phyloP scores from a whole-genome alignment of 2,113 vertebrate genomes.

The Petroica traversi region DNA sequence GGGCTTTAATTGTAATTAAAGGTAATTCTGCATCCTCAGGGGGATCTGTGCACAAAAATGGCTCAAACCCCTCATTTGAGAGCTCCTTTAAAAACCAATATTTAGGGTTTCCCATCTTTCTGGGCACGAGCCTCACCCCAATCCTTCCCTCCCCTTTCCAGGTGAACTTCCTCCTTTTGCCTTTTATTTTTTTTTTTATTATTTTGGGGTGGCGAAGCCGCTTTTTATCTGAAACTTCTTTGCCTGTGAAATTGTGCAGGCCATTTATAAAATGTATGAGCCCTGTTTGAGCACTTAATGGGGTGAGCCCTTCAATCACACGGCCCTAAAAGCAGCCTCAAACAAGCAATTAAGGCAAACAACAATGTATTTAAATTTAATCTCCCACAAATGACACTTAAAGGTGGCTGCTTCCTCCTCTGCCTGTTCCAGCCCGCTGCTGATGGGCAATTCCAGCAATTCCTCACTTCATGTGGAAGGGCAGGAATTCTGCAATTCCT shows the following conservation, averaged over 20 bases:
- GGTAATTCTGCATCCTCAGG: neutral
- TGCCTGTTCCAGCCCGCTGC: conserved; percentile 54
- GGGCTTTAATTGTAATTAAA: neutral
- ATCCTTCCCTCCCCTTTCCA: too few species aligned
- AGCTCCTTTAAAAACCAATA: neutral
- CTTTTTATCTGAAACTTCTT: conserved; percentile 45
- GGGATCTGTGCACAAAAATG: neutral
- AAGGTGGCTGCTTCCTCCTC: conserved; percentile 54
- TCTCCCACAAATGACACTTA: conserved; percentile 55
- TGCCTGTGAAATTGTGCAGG: conserved; percentile 59
- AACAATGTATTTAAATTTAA: conserved; percentile 63
- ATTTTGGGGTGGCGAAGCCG: neutral
- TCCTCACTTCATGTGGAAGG: conserved; percentile 51
- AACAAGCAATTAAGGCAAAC: conserved; percentile 66
- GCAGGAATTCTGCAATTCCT: conserved; percentile 10
- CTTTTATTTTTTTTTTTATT: neutral
- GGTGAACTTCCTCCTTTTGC: neutral
- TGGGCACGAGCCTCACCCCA: neutral
- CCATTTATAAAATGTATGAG: conserved; percentile 50
- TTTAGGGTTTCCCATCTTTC: neutral
- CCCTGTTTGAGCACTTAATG: conserved; percentile 58
- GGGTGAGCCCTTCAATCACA: conserved; percentile 43
- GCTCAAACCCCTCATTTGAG: neutral
- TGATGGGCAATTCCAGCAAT: conserved; percentile 51
- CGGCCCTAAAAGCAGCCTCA: conserved; percentile 25